These are phyloP conservation scores for Macrosoma leucophasiata DNA, from an alignment of 2,888 invertebrate genomes.

Conservation along the genomic window DNA sequence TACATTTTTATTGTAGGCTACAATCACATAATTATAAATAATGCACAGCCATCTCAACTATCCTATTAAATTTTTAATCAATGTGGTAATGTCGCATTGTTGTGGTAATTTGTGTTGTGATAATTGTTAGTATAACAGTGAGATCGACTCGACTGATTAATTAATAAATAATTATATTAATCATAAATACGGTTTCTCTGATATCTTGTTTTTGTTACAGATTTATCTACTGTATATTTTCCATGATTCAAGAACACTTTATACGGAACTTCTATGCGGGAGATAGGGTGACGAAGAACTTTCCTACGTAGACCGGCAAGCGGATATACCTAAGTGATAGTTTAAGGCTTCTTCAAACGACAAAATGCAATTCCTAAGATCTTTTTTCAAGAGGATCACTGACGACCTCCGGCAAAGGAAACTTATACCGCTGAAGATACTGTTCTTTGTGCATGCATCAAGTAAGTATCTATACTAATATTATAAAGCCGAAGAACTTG, in stretches of 20 bases:
- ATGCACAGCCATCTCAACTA: too few relatives aligned
- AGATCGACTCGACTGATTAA: too few relatives aligned
- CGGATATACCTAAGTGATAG: constrained; percentile 5
- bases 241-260: constrained; percentile 55
- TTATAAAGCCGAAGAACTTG: too few relatives aligned
- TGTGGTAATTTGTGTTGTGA: too few relatives aligned
- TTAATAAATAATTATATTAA: too few relatives aligned
- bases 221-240: constrained; percentile 32
- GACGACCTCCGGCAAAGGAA: constrained; percentile 84
- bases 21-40: too few relatives aligned
- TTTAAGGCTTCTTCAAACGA: too few relatives aligned
- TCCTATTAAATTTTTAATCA: too few relatives aligned
- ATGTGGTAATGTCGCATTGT: too few relatives aligned
- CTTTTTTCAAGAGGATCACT: constrained; percentile 79
- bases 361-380: constrained; percentile 76
- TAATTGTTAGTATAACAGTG: too few relatives aligned
- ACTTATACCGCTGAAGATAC: constrained; percentile 82
- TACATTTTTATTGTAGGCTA: too few relatives aligned
- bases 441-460: constrained; percentile 86
- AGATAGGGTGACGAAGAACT: constrained; percentile 45
- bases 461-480: constrained; percentile 84
- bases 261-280: constrained; percentile 41
- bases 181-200: too few relatives aligned
- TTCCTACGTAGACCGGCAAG: constrained; percentile 43
- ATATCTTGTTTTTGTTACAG: constrained; percentile 54